These are phyloP conservation scores for Forbesichthys papilliferus DNA, from an alignment of 2,113 vertebrate species.

Conservation along the genomic window DNA sequence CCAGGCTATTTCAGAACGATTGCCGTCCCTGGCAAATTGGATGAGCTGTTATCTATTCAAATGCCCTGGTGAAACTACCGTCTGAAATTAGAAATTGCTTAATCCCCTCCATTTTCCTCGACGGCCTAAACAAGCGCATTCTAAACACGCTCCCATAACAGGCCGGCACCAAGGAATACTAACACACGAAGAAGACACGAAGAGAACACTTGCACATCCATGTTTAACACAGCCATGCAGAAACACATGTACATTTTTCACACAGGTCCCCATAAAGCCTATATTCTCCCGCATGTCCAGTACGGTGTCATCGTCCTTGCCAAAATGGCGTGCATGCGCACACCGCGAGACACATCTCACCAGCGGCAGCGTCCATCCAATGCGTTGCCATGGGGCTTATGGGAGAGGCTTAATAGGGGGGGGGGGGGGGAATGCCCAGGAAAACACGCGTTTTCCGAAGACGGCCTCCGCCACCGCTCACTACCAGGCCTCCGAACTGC, in stretches of 20 bases:
- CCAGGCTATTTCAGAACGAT: slow-evolving; percentile 47
- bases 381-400: slow-evolving; percentile 14
- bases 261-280: neutral
- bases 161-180: slow-evolving; percentile 47
- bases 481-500: slow-evolving; percentile 78
- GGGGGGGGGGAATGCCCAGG: too few relatives aligned
- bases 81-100: slow-evolving; percentile 62
- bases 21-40: slow-evolving; percentile 45
- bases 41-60: slow-evolving; percentile 56
- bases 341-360: slow-evolving; percentile 18
- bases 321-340: neutral
- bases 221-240: slow-evolving; percentile 65
- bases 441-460: neutral
- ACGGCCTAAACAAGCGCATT: slow-evolving; percentile 48
- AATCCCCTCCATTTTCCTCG: slow-evolving; percentile 62
- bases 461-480: neutral
- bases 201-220: slow-evolving; percentile 50
- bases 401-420: too few relatives aligned
- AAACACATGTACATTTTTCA: slow-evolving; percentile 51
- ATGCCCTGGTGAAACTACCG: slow-evolving; percentile 52
- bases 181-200: slow-evolving; percentile 52
- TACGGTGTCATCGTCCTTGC: neutral
- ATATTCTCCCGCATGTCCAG: too few relatives aligned
- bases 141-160: slow-evolving; percentile 47
- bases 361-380: slow-evolving; percentile 22